Evolutionary conservation across 2,888 invertebrate genomes (phyloP), one percentile per base, ranked within the genome.

Genomic region (Alcis repandata): DNA sequence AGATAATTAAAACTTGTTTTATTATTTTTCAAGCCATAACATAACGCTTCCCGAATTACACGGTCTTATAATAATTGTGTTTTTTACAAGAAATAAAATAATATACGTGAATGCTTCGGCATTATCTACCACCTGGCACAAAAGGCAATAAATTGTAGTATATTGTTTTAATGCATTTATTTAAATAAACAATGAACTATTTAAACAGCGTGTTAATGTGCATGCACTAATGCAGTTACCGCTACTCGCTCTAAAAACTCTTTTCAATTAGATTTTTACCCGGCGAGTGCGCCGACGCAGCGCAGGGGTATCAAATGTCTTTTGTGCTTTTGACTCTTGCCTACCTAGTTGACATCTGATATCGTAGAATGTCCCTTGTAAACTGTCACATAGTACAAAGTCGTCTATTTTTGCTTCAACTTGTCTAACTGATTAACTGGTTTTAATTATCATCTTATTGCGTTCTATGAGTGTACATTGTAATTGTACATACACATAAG

Each of bases 201-300:
- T 45, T 49, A 22, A 62, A 20, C 11, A 46, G 32, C n/a, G 7
- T 36, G 54, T 49, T 61, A 27, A 56, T 51, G 41, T 19, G 15
- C 19, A 49, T 58, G 61, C 62, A 62, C 65, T 63, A 68, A 46
- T 72, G 57, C 58, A 63, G 61, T 76, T 80, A 69, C 78, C 76
- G 76, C 78, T 83, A 74, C 66, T 70, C 82, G 83, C 79, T 83
- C 83, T 82, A 78, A 68, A 82, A 76, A 79, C 70, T 74, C 76
- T 74, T 72, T 74, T 77, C 74, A 76, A 63, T 56, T 54, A 48
- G 59, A 59, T 46, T 69, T 68, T 68, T 45, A 74, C 65, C 71
- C 71, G 69, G 63, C 27, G 68, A 60, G 59, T 52, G 56, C 71
- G 69, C 69, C 60, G 59, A 64, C 59, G 63, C 62, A 52, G 66